Evolutionary conservation across 1,140 invertebrate genomes (phyloP), one percentile per base, ranked within the genome.

Genomic region (Drosophila setifemur): DNA sequence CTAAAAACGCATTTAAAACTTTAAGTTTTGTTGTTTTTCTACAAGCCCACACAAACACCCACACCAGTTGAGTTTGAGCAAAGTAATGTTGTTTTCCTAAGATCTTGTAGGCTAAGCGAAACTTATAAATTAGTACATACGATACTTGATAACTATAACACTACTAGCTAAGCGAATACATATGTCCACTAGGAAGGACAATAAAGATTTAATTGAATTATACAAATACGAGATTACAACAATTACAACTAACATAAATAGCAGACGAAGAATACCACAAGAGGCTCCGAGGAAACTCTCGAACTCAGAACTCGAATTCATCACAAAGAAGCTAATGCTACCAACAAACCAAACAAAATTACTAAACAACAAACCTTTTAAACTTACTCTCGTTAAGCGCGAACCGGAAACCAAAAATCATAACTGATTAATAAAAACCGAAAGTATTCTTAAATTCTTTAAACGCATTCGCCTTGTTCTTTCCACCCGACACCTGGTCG

Each of bases 371-470:
- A 60, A 73, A 66, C 68, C 48, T 81, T 86, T 86, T 86, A 76
- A 83, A 81, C 47, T 81, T 69, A 76, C 45, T 66, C 61, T 86
- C 67, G 63, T 76, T 76, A 86, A 69, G 61, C 57, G 40, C 57
- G 40, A 77, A 48, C 37, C 33, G 21, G 52, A 33, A 61, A 54
- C 18, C 67, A 64, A 48, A 85, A 78, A 79, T 74, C 64, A 74
- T 49, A 60, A 71, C 37, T 50, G 19, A 71, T 78, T 81, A 86
- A 85, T 76, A 86, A 81, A 83, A 75, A 72, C 72, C 57, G 72
- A 86, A 87, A 53, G 81, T 86, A 86, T 87, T 86, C 81, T 81
- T 86, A 86, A 86, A 86, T 86, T 87, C 82, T 86, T 86, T 86
- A 86, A 81, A 76, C 11, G 26, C 31, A 31, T 61, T 19, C 14